Evolutionary conservation across 1,140 invertebrate genomes (phyloP).

Genomic region (Contarinia nasturtii): DNA sequence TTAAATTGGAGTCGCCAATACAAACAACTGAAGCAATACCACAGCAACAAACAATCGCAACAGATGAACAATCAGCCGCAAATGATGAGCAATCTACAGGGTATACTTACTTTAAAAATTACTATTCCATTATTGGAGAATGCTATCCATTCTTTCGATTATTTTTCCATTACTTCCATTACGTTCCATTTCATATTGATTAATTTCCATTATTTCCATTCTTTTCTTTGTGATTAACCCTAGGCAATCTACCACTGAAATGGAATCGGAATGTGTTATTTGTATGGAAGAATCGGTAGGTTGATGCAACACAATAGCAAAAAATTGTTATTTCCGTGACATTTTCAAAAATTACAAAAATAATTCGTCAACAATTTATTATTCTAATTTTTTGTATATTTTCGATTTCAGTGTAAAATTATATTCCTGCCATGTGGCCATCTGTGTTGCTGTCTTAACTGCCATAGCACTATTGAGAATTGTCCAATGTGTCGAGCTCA

Average conservation of each 20-base stretch:
- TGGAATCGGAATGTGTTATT: slow-evolving; percentile 51
- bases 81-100: background rate
- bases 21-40: slow-evolving; percentile 23
- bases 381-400: slow-evolving; percentile 21
- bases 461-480: slow-evolving; percentile 32
- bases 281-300: slow-evolving; percentile 55
- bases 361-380: slow-evolving; percentile 1
- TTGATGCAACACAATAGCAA: slow-evolving; percentile 1
- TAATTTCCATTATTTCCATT: too few species aligned
- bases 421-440: slow-evolving; percentile 75
- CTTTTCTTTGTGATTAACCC: too few species aligned
- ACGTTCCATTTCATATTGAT: too few species aligned
- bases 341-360: slow-evolving; percentile 1
- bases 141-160: too few species aligned
- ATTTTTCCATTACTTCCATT: too few species aligned
- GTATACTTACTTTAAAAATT: too few species aligned
- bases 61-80: background rate
- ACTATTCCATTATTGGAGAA: too few species aligned
- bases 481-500: slow-evolving; percentile 60
- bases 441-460: slow-evolving; percentile 55
- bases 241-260: slow-evolving; percentile 3
- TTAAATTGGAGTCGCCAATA: slow-evolving; percentile 19
- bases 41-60: slow-evolving; percentile 1
- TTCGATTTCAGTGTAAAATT: slow-evolving; percentile 47
- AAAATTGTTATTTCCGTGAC: background rate